These are phyloP conservation scores for Agrochola lychnidis DNA, from an alignment of 2,888 invertebrate genomes.

Conservation along the genomic window DNA sequence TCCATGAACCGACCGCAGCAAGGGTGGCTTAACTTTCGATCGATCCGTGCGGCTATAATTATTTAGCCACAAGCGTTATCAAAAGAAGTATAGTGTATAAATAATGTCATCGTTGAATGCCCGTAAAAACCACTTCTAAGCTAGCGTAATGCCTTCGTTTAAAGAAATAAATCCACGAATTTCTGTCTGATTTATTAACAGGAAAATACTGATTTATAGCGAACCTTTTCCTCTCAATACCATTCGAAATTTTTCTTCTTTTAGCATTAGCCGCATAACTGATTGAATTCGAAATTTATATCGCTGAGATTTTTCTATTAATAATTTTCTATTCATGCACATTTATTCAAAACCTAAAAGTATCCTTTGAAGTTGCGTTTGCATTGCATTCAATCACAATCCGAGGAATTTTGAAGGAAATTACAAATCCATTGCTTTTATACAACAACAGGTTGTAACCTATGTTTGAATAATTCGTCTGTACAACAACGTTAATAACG, in stretches of 20 bases:
- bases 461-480: too few relatives aligned
- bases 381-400: not conserved
- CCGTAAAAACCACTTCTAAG: constrained; percentile 42
- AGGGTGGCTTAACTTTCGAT: too few relatives aligned
- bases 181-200: constrained; percentile 75
- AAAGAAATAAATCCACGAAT: constrained; percentile 68
- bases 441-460: too few relatives aligned
- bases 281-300: constrained; percentile 52
- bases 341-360: not conserved
- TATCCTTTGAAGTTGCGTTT: not conserved
- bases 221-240: constrained; percentile 66
- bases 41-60: too few relatives aligned
- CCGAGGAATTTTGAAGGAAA: not conserved
- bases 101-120: constrained; percentile 17
- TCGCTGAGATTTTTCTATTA: constrained; percentile 10
- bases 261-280: constrained; percentile 42
- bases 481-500: too few relatives aligned
- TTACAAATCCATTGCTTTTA: too few relatives aligned
- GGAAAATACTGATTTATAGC: constrained; percentile 76
- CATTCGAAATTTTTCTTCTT: constrained; percentile 62
- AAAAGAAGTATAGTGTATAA: constrained; percentile 12
- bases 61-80: not conserved
- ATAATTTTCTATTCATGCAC: not conserved
- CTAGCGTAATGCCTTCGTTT: constrained; percentile 63
- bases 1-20: too few relatives aligned